Base-by-base conservation (phyloP, 2,113 vertebrate species). In the Symphodus melops region DNA sequence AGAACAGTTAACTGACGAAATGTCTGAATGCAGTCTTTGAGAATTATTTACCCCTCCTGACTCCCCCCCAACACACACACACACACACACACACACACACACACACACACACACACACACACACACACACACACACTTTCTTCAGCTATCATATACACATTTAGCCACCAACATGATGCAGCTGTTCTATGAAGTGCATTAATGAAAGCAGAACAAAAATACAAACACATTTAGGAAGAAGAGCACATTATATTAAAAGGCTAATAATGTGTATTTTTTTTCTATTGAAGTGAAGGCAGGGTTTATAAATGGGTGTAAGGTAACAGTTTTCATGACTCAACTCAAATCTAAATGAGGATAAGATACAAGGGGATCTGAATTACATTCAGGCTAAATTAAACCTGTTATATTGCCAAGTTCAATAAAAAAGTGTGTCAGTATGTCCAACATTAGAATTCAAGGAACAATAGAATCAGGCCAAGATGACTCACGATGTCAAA, bases 21-120 rank as follows among this genome's bases (percentile, higher is more conserved):
- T 68, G 73, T 72, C 79, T 88, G 77, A 89, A 87, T 87, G 81
- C 74, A 9, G 68, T 66, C 81, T 82, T 89, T 87, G 57, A 87
- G 82, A 77, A 49, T 72, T 16, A 17, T 65, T 83, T 66, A 62
- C 55, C 61, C 61, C 64, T 62, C 64, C 73, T 54, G 25, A 53
- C 42, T 54, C 46, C 48, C 75, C 73, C 28, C 28, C 28, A 63
- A 25, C 62, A 64, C 49, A 66, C 12, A 66, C 64, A 66, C 48
- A 67, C 13, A 25, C 25, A 25, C 25, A 25, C 25, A 25, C 39
- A 48, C 63, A 21, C 48, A 66, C 33, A 66, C 63, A 42, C 64
- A 68, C 39, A 55, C 49, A 21, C 49, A 53, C 49, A 67, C 64
- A 67, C 51, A 55, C 64, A 68, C 51, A 41, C 51, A 36, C 19